Conservation (phyloP, 1,140 invertebrate species). For the Drosophila sp. region DNA sequence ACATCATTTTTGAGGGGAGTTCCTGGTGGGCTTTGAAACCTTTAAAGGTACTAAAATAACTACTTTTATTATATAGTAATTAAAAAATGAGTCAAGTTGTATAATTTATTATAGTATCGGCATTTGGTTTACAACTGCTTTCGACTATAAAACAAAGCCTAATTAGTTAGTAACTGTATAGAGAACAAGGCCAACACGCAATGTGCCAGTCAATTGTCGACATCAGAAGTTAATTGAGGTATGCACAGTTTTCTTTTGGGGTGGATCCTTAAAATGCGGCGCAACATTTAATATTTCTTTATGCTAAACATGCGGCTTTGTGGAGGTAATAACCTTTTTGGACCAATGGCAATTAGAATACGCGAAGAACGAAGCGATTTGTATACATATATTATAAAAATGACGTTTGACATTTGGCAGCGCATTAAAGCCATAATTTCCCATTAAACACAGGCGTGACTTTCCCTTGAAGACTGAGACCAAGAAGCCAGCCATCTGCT, state of each 20-base stretch:
- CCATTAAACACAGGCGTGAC: conserved; percentile 81
- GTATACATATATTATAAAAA: conserved; percentile 27
- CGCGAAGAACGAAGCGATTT: conserved; percentile 42
- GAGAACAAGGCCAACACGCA: background rate
- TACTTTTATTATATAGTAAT: no score
- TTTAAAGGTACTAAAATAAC: no score
- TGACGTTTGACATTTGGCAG: conserved; percentile 39
- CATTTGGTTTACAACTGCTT: background rate
- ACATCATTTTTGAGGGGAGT: no score
- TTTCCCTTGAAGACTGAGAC: conserved; percentile 49
- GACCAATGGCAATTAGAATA: conserved; percentile 55
- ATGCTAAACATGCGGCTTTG: conserved; percentile 4
- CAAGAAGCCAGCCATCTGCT: conserved; percentile 27
- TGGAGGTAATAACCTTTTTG: conserved; percentile 9
- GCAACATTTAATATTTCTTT: conserved; percentile 10
- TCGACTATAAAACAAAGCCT: background rate
- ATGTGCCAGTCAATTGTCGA: conserved; percentile 12
- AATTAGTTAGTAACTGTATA: conserved; percentile 6
- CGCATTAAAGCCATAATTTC: conserved; percentile 80
- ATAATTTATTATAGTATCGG: no score
- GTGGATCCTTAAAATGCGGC: background rate
- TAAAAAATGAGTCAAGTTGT: no score
- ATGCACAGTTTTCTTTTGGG: conserved; percentile 1
- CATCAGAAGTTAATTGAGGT: conserved; percentile 26
- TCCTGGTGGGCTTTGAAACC: no score